phyloP scores from a whole-genome alignment of 1,140 invertebrate genomes.

The Pentalonia nigronervosa region DNA sequence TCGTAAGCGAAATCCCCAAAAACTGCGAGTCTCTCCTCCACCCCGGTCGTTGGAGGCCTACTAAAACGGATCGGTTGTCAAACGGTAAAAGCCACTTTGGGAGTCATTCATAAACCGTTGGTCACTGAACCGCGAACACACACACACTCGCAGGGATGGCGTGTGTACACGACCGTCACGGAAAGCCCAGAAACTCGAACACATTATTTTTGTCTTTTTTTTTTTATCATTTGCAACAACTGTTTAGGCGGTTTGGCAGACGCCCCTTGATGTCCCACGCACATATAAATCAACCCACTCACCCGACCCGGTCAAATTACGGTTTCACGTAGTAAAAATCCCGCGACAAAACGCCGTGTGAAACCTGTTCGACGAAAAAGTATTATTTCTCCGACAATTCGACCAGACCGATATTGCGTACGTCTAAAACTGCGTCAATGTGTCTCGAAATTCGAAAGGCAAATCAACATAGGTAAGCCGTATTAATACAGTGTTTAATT shows the following conservation, averaged over 20 bases:
- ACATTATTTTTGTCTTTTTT: neutral
- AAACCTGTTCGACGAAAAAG: neutral
- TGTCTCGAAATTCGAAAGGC: neutral
- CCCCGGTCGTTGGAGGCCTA: neutral
- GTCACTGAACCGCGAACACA: conserved; percentile 23
- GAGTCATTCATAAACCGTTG: conserved; percentile 43
- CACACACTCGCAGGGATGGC: neutral
- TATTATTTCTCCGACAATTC: neutral
- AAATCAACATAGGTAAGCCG: too few species aligned
- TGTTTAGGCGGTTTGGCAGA: conserved; percentile 10
- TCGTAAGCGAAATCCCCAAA: neutral
- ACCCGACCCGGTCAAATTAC: neutral
- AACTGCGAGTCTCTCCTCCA: neutral
- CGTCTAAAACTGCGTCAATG: too few species aligned
- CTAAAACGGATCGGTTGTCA: conserved; percentile 47
- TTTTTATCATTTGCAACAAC: neutral
- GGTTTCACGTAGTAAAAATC: neutral
- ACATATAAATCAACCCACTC: conserved; percentile 23
- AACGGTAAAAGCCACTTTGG: conserved; percentile 49
- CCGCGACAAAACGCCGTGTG: neutral
- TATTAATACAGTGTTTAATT: too few species aligned
- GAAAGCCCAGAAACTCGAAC: neutral
- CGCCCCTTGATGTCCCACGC: neutral
- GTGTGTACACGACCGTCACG: neutral
- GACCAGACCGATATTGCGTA: neutral